These are phyloP conservation scores for Pluvianellus socialis DNA, from an alignment of 2,113 vertebrate genomes.

Conservation along the genomic window DNA sequence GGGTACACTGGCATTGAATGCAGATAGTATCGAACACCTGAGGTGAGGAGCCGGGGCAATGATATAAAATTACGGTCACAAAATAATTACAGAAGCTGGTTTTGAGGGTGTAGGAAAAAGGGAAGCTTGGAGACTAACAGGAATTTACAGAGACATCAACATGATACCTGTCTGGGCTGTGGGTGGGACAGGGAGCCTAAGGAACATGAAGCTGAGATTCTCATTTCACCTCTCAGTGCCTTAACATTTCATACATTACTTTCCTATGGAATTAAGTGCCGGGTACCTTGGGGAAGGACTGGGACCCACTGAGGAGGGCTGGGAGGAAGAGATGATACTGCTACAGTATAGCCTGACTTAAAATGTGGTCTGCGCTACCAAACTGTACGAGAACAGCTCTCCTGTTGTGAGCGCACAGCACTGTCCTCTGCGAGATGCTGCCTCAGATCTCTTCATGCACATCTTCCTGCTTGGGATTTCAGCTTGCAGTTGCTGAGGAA, in stretches of 20 bases:
- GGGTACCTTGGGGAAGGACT: not conserved
- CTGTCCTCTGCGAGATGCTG: not conserved
- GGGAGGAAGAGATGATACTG: not conserved
- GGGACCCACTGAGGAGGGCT: not conserved
- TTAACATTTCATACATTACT: not conserved
- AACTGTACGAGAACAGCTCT: not conserved
- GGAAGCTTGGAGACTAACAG: not conserved
- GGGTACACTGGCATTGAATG: not conserved
- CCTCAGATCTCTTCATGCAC: not conserved
- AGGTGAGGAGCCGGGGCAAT: accelerated
- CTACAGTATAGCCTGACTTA: not conserved
- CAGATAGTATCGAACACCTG: not conserved
- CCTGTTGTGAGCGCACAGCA: not conserved
- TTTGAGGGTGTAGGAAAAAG: not conserved
- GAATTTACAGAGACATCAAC: not conserved
- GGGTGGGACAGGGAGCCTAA: not conserved
- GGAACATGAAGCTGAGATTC: not conserved
- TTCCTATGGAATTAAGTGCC: not conserved
- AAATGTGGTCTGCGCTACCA: not conserved
- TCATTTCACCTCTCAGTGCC: not conserved
- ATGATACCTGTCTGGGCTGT: not conserved
- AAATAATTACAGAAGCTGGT: not conserved
- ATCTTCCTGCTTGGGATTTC: not conserved
- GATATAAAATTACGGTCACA: not conserved
- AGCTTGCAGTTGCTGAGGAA: not conserved